Evolutionary conservation across 1,140 invertebrate genomes (phyloP), one percentile per base, ranked within the genome.

Genomic region (Pseudomyrmex cubaensis): DNA sequence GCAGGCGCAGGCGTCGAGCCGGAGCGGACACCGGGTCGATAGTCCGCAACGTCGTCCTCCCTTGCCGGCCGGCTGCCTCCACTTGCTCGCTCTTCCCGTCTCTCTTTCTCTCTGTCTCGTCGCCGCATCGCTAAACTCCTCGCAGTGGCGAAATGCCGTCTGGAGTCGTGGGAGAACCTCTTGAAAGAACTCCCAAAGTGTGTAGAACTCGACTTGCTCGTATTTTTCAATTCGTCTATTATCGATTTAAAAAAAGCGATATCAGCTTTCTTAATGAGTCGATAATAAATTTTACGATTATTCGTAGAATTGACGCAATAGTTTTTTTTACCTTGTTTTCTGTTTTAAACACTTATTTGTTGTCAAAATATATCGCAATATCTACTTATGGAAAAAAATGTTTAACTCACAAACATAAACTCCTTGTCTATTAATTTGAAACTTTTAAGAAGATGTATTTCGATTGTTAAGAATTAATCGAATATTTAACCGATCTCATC

Each of bases 21-120:
- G 57, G 83, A 82, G 52, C 15, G 25, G 80, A 80, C 44, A 46
- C 85, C 83, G 90, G 93, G 92, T 94, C 93, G 93, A 94, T 94
- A 94, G 91, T 94, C 93, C 92, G 93, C 93, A 94, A 92, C 92
- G 90, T 86, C 91, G 92, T 91, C 86, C 89, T 88, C 74, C 84
- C 87, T 80, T 80, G 80, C 82, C 78, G 62, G 61, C 69, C 66
- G 35, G 50, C 80, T 70, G 22, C 13, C 57, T 56, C 35, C 35
- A 46, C 59, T 64, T 44, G 35, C 46, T 78, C 20, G 8, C 64
- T 50, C 56, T 56, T 20, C 57, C 46, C 44, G 17, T 25, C 50
- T 70, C 52, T 69, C 57, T n/a, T 66, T 59, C 25, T 15, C 59
- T 48, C 20, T 10, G 8, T 17, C n/a, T 22, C 35, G 22, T 54